A percentile compares a stretch with the other conserved stretches of the same genome.
phyloP scores from a whole-genome alignment of 2,113 vertebrate species.

The Platichthys stellatus region DNA sequence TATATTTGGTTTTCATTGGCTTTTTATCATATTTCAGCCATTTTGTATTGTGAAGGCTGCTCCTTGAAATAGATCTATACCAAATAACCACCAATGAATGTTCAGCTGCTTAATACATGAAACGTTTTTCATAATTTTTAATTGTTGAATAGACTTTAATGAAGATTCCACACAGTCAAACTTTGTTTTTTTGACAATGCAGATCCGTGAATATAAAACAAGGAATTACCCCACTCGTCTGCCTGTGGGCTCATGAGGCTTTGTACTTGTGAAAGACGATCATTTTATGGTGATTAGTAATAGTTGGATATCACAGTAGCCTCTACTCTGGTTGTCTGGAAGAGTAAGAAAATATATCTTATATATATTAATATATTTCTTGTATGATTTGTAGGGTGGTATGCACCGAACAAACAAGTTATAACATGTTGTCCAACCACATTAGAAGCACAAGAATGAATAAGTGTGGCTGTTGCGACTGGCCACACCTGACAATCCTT shows the following conservation, averaged over 20 bases:
- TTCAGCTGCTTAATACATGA: too few species aligned
- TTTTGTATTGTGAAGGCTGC: background rate
- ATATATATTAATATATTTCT: background rate
- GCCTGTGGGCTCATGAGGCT: constrained; percentile 27
- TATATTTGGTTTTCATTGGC: constrained; percentile 15
- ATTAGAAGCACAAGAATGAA: background rate
- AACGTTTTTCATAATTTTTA: background rate
- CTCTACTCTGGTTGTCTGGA: background rate
- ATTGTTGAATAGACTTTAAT: background rate
- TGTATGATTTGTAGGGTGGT: background rate
- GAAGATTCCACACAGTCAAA: background rate
- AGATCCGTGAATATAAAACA: constrained; percentile 12
- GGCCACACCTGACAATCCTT: background rate
- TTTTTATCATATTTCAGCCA: background rate
- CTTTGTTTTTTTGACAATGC: background rate
- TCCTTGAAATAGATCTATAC: background rate
- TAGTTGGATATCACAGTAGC: background rate
- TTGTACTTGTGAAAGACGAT: constrained; percentile 41
- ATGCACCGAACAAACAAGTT: background rate
- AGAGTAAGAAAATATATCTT: background rate
- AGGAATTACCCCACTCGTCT: constrained; percentile 19
- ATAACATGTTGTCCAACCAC: background rate
- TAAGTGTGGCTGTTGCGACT: background rate
- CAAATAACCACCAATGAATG: background rate
- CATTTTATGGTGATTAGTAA: background rate